Evolutionary conservation across 1,140 invertebrate genomes (phyloP).

Genomic region (Helicorthomorpha holstii): DNA sequence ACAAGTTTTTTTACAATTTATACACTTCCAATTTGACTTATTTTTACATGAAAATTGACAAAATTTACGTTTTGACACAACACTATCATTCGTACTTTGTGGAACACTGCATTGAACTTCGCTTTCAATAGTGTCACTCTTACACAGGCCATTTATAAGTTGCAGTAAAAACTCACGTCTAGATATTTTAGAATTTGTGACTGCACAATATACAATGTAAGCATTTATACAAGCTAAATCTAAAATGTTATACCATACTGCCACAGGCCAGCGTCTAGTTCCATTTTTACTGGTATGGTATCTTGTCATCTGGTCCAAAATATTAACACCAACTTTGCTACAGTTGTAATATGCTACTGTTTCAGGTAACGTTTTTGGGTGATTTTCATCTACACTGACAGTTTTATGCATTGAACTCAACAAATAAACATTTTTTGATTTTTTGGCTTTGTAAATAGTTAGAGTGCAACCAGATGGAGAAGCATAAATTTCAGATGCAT

Average conservation of each 20-base stretch:
- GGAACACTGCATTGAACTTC: not conserved
- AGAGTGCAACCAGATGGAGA: not conserved
- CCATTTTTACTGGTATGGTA: not conserved
- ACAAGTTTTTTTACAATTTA: no score
- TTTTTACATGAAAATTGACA: not conserved
- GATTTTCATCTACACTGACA: not conserved
- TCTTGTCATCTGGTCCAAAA: not conserved
- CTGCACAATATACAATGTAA: not conserved
- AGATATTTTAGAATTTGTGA: not conserved
- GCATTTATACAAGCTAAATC: not conserved
- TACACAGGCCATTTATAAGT: not conserved
- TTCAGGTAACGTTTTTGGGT: not conserved
- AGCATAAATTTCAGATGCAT: not conserved
- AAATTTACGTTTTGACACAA: not conserved
- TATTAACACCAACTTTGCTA: not conserved
- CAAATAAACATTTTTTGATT: not conserved
- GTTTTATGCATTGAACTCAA: not conserved
- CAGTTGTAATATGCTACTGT: not conserved
- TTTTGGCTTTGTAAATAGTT: not conserved
- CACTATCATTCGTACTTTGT: not conserved
- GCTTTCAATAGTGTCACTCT: not conserved
- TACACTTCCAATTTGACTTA: no score
- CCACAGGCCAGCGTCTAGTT: not conserved
- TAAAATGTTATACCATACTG: not conserved
- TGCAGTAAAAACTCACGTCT: not conserved